A percentile compares a stretch with the other conserved stretches of the same genome.
Conservation (phyloP, 1,140 invertebrate genomes). For the Drosophila navojoa region DNA sequence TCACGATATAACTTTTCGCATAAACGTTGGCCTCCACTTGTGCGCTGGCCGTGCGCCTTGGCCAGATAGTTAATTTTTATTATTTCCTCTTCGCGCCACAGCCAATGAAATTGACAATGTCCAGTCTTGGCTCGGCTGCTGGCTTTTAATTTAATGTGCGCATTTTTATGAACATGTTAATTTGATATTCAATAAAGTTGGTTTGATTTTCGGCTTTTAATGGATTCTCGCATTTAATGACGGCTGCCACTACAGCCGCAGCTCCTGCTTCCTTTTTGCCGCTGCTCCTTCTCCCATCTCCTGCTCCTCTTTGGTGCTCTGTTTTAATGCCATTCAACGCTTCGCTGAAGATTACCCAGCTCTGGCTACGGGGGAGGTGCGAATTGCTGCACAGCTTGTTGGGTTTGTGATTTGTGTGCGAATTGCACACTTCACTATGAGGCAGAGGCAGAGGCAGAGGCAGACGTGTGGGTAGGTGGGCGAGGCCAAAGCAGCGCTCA, state of each 20-base stretch:
- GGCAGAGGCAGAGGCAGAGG: background rate
- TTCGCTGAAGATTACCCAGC: conserved; percentile 58
- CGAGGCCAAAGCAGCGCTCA: conserved; percentile 1
- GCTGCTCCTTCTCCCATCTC: background rate
- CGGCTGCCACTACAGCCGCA: conserved; percentile 23
- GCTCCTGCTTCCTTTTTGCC: background rate
- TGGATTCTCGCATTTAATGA: conserved; percentile 78
- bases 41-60: conserved; percentile 21
- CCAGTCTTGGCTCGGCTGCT: conserved; percentile 17
- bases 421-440: conserved; percentile 6
- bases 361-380: conserved; percentile 29
- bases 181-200: conserved; percentile 83
- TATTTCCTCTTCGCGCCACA: conserved; percentile 64
- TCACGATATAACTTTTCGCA: conserved; percentile 39
- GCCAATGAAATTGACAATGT: conserved; percentile 60
- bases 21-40: conserved; percentile 52
- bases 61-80: conserved; percentile 2
- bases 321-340: conserved; percentile 51
- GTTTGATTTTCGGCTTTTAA: conserved; percentile 83
- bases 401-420: conserved; percentile 67
- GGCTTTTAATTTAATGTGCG: conserved; percentile 79
- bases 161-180: conserved; percentile 83
- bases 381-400: conserved; percentile 71
- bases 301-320: background rate
- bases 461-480: conserved; percentile 4